Conservation (phyloP, 2,113 vertebrate genomes). For the Anarhynchus alexandrinus region DNA sequence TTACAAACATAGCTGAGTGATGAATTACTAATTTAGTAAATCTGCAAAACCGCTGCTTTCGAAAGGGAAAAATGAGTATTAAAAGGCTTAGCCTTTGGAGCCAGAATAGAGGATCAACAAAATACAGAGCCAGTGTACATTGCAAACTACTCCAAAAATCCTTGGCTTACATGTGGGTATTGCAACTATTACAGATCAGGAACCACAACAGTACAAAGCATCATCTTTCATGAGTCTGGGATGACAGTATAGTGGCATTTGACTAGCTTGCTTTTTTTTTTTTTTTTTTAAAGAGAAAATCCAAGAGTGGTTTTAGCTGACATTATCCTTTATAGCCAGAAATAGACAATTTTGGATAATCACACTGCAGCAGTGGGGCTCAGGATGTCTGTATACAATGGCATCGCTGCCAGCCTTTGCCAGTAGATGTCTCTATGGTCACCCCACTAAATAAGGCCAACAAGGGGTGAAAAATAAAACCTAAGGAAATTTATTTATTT, state of each 20-base stretch:
- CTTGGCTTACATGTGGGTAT: slow-evolving; percentile 39
- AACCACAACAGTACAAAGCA: slow-evolving; percentile 7
- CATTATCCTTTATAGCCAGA: not conserved
- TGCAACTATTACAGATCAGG: slow-evolving; percentile 16
- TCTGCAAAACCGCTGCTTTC: slow-evolving; percentile 54
- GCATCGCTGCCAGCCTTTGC: slow-evolving; percentile 8
- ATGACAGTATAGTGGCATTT: not conserved
- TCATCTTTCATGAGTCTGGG: not conserved
- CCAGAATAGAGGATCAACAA: slow-evolving; percentile 42
- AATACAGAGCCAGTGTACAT: slow-evolving; percentile 53
- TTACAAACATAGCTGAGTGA: slow-evolving; percentile 41
- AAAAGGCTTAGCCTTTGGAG: slow-evolving; percentile 52
- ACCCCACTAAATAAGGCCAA: slow-evolving; percentile 34
- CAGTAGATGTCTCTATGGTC: slow-evolving; percentile 66
- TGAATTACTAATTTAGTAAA: slow-evolving; percentile 66
- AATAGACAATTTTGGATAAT: not conserved
- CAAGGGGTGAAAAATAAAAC: not conserved
- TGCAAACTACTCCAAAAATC: slow-evolving; percentile 59
- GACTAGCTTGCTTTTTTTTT: not conserved
- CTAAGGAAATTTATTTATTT: not conserved
- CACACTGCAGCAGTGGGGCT: not conserved
- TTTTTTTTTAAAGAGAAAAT: not conserved
- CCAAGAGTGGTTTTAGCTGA: not conserved
- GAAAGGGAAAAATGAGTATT: slow-evolving; percentile 43
- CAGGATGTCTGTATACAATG: not conserved